phyloP scores from a whole-genome alignment of 2,888 invertebrate genomes.

The Cordilura impudica region DNA sequence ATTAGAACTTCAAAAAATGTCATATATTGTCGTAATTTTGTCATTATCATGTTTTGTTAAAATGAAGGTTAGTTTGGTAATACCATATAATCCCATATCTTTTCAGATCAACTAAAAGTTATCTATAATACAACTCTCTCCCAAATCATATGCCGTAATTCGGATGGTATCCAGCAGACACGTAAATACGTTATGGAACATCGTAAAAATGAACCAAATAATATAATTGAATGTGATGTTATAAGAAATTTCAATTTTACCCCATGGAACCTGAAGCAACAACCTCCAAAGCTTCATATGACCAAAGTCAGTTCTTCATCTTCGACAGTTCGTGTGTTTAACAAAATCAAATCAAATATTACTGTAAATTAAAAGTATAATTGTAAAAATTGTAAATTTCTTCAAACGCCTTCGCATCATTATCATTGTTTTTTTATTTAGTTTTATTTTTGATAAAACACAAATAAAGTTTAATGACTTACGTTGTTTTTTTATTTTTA shows the following conservation, averaged over 20 bases:
- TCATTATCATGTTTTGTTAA: too few species aligned
- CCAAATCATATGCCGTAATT: slow-evolving; percentile 87
- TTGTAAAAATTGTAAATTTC: slow-evolving; percentile 12
- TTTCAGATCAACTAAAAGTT: slow-evolving; percentile 89
- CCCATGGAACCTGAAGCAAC: slow-evolving; percentile 78
- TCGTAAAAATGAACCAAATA: slow-evolving; percentile 79
- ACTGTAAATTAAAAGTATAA: slow-evolving; percentile 28
- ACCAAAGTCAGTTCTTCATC: slow-evolving; percentile 63
- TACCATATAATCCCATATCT: too few species aligned
- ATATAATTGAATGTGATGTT: slow-evolving; percentile 82
- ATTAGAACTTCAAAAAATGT: too few species aligned
- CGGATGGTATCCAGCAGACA: slow-evolving; percentile 82
- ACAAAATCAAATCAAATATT: slow-evolving; percentile 25
- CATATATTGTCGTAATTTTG: too few species aligned
- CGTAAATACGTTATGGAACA: slow-evolving; percentile 86
- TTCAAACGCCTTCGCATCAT: not conserved
- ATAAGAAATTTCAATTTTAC: slow-evolving; percentile 81
- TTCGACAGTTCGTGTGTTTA: slow-evolving; percentile 67
- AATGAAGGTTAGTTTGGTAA: too few species aligned
- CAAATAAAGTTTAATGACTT: slow-evolving; percentile 59
- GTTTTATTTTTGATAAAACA: slow-evolving; percentile 33
- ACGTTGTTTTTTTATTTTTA: slow-evolving; percentile 22
- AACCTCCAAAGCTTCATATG: slow-evolving; percentile 64
- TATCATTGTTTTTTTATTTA: slow-evolving; percentile 11
- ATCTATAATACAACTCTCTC: slow-evolving; percentile 88